Percentiles rank a stretch among this genome's conserved stretches.
These are phyloP conservation scores for Phortica magna DNA, from an alignment of 2,888 invertebrate genomes.

Conservation along the genomic window DNA sequence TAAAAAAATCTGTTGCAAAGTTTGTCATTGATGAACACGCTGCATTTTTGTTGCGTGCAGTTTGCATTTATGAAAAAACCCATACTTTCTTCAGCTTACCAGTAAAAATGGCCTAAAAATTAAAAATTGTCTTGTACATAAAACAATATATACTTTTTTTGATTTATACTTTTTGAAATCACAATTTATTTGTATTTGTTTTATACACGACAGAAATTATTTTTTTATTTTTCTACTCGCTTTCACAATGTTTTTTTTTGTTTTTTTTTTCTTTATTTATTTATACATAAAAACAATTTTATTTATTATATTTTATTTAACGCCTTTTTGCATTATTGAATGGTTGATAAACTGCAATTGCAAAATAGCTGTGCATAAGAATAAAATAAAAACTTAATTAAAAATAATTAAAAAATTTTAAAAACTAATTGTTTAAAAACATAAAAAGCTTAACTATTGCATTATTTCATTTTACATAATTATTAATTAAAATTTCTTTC, in stretches of 20 bases:
- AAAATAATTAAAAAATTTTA: constrained; percentile 21
- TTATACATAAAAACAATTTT: constrained; percentile 22
- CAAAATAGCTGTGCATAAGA: background rate
- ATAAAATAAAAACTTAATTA: constrained; percentile 20
- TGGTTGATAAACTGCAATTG: background rate
- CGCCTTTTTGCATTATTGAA: background rate
- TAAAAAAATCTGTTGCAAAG: too few species aligned
- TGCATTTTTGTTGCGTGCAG: too few species aligned
- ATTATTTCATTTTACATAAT: constrained; percentile 19
- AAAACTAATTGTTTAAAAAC: constrained; percentile 3
- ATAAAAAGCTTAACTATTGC: constrained; percentile 34
- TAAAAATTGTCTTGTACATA: too few species aligned
- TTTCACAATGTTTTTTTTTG: constrained; percentile 5
- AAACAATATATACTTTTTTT: background rate
- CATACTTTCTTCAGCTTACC: too few species aligned
- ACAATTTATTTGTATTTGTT: constrained; percentile 44
- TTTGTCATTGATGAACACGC: too few species aligned
- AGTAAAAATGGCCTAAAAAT: too few species aligned
- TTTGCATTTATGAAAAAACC: too few species aligned
- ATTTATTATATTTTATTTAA: background rate
- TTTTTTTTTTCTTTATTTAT: constrained; percentile 2
- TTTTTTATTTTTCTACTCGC: background rate
- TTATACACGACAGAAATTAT: constrained; percentile 32
- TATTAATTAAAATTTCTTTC: background rate
- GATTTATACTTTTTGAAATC: constrained; percentile 38